These are phyloP conservation scores for Clarias macrocephalus DNA, from an alignment of 2,113 vertebrate species.

Conservation along the genomic window DNA sequence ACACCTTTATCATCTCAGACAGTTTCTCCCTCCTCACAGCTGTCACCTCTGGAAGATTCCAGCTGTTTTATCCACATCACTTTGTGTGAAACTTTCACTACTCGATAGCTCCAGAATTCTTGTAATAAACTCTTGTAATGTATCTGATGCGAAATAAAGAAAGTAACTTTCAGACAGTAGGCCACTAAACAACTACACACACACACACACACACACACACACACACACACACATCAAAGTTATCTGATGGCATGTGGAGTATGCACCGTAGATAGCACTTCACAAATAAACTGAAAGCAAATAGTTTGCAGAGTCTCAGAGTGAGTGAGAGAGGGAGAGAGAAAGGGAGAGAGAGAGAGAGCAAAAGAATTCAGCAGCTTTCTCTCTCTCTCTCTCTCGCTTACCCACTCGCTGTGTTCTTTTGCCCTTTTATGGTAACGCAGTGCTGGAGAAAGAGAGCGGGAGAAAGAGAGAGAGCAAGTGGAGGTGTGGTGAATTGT, in stretches of 20 bases:
- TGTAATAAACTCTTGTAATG: neutral
- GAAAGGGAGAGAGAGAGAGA: slow-evolving; percentile 38
- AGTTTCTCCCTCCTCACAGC: neutral
- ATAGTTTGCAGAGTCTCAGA: slow-evolving; percentile 49
- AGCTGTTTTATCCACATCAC: neutral
- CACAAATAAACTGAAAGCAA: slow-evolving; percentile 53
- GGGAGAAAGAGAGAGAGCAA: slow-evolving; percentile 46
- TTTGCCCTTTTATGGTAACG: slow-evolving; percentile 80
- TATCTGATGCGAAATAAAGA: neutral
- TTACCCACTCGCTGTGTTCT: slow-evolving; percentile 60
- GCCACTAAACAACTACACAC: neutral
- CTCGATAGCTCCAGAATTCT: neutral
- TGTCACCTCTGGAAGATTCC: neutral
- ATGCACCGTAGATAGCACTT: slow-evolving; percentile 13
- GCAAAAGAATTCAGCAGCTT: slow-evolving; percentile 56
- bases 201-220: slow-evolving; percentile 6
- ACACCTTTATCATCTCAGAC: neutral
- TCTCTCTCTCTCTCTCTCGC: slow-evolving; percentile 52
- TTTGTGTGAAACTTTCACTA: neutral
- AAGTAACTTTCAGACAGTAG: neutral
- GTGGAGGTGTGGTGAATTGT: slow-evolving; percentile 76
- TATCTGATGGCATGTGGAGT: slow-evolving; percentile 41
- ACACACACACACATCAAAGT: slow-evolving; percentile 7
- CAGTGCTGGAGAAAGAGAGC: slow-evolving; percentile 62
- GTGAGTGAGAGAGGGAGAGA: slow-evolving; percentile 12